Percentiles rank a stretch among this genome's conserved stretches.
These are phyloP conservation scores for Enteromius mattozi DNA, from an alignment of 2,797 vertebrate genomes.

Conservation along the genomic window DNA sequence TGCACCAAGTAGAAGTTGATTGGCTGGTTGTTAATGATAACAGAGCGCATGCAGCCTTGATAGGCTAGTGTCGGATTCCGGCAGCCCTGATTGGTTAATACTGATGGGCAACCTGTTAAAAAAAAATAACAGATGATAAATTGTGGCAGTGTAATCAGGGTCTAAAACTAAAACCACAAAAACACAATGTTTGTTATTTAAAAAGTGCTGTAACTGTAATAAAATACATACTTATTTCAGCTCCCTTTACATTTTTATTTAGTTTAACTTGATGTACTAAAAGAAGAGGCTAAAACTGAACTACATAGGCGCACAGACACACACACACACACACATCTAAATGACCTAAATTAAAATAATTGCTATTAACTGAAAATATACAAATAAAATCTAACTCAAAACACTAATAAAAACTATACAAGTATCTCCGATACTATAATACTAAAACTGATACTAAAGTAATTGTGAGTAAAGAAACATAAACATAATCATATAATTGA, in stretches of 20 bases:
- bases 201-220: not conserved
- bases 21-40: conserved; percentile 87
- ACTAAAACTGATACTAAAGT: not conserved
- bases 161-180: not conserved
- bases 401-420: not conserved
- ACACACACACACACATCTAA: not conserved
- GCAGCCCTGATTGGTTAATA: conserved; percentile 68
- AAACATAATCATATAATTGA: not conserved
- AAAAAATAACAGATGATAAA: not conserved
- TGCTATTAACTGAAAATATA: not conserved
- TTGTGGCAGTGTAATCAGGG: not conserved
- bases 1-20: conserved; percentile 86
- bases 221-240: not conserved
- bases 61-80: conserved; percentile 84
- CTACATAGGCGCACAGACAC: not conserved
- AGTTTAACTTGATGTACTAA: not conserved
- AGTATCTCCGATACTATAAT: not conserved
- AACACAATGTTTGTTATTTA: not conserved
- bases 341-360: not conserved
- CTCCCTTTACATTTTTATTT: not conserved
- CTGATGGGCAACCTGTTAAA: conserved; percentile 53
- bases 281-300: not conserved
- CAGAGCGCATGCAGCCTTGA: conserved; percentile 89
- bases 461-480: not conserved
- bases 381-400: not conserved